Evolutionary conservation across 1,140 invertebrate species (phyloP).

Genomic region (Mycetomoellerius zeteki): DNA sequence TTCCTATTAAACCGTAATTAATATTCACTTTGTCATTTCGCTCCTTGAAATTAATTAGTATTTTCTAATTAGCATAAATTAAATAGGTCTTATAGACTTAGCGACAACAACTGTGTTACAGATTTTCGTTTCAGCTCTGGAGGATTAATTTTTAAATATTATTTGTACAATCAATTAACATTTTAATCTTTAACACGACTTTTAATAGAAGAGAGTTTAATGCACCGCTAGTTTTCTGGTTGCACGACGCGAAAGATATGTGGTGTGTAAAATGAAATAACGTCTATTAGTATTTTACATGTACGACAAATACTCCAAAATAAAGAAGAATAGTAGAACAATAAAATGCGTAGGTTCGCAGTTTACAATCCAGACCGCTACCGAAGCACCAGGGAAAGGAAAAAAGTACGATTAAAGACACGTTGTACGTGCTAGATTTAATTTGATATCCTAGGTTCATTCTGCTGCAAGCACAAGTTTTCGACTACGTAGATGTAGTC

Average conservation of each 20-base stretch:
- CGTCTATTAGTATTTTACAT: background rate
- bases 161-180: background rate
- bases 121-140: too few relatives aligned
- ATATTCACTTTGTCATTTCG: too few relatives aligned
- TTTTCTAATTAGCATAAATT: too few relatives aligned
- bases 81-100: too few relatives aligned
- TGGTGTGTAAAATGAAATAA: background rate
- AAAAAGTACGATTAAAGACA: slow-evolving; percentile 40
- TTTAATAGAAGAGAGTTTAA: background rate
- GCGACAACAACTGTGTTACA: too few relatives aligned
- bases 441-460: slow-evolving; percentile 31
- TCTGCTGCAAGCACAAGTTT: slow-evolving; percentile 28
- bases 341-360: background rate
- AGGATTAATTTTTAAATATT: background rate
- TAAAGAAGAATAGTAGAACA: background rate
- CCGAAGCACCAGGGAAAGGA: background rate
- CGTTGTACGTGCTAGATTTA: slow-evolving; percentile 44
- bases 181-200: background rate
- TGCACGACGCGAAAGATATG: background rate
- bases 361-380: background rate
- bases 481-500: slow-evolving; percentile 19
- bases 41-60: too few relatives aligned
- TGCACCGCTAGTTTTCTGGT: background rate
- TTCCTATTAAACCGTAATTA: too few relatives aligned
- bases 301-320: background rate